Conservation (phyloP, 2,888 invertebrate species). For the Reticulitermes lucifugus region DNA sequence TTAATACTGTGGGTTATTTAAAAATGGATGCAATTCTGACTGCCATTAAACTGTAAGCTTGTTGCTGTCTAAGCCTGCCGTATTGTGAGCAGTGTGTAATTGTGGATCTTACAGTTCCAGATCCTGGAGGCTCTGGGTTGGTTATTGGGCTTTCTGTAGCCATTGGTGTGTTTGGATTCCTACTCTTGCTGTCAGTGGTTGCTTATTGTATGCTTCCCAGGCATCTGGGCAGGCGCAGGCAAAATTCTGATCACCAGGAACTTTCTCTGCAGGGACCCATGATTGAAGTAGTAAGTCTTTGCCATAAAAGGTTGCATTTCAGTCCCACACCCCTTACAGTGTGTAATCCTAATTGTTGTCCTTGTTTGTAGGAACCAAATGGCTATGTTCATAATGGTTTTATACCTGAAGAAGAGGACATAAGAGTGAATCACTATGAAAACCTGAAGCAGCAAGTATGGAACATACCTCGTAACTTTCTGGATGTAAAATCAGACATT, state of each 20-base stretch:
- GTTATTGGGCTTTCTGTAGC: conserved; percentile 70
- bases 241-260: conserved; percentile 72
- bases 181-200: conserved; percentile 74
- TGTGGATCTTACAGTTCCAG: conserved; percentile 6
- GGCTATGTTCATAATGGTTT: conserved; percentile 70
- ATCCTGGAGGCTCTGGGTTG: conserved; percentile 55
- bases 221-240: conserved; percentile 63
- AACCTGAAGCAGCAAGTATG: conserved; percentile 81
- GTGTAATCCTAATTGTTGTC: not conserved
- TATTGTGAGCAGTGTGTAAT: not conserved
- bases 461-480: conserved; percentile 77
- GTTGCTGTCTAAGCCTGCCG: no score
- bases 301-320: not conserved
- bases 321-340: not conserved
- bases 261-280: conserved; percentile 83
- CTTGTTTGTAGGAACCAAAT: conserved; percentile 70
- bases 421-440: conserved; percentile 76
- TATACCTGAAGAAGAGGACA: conserved; percentile 73
- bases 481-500: conserved; percentile 78
- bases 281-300: conserved; percentile 72
- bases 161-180: conserved; percentile 75
- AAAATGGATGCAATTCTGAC: no score
- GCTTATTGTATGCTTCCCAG: conserved; percentile 70
- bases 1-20: no score
- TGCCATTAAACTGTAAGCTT: no score